Conservation (phyloP, 1,140 invertebrate genomes). For the Samia ricini region DNA sequence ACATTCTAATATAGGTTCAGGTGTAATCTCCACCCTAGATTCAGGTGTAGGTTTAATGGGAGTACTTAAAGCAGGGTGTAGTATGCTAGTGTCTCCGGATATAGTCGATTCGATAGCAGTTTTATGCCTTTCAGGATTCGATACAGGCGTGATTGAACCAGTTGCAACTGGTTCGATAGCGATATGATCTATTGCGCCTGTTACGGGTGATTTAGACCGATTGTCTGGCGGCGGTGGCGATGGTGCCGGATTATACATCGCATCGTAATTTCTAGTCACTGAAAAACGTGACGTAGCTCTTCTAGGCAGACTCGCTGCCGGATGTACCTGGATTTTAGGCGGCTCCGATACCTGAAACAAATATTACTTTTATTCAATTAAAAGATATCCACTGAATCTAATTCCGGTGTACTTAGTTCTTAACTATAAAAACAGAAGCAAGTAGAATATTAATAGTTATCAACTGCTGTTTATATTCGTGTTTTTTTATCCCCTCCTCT, state of each 20-base stretch:
- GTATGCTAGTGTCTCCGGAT: not conserved
- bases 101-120: not conserved
- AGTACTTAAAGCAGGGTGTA: not conserved
- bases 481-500: too few species aligned
- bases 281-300: slow-evolving; percentile 58
- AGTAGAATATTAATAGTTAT: too few species aligned
- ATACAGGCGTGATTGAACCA: not conserved
- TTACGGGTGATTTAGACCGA: not conserved
- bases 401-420: too few species aligned
- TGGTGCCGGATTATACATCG: slow-evolving; percentile 39
- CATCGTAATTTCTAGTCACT: slow-evolving; percentile 66
- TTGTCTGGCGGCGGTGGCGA: slow-evolving; percentile 18
- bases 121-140: not conserved
- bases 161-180: not conserved
- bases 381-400: too few species aligned
- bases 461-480: too few species aligned
- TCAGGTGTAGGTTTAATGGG: not conserved
- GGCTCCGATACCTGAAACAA: slow-evolving; percentile 53
- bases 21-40: not conserved
- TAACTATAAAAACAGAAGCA: too few species aligned
- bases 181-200: not conserved
- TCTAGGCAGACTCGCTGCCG: slow-evolving; percentile 29
- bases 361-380: not conserved
- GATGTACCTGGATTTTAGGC: slow-evolving; percentile 50
- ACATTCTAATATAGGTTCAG: not conserved